Conservation (phyloP, 2,797 vertebrate species). For the Sebastes matsubarae region DNA sequence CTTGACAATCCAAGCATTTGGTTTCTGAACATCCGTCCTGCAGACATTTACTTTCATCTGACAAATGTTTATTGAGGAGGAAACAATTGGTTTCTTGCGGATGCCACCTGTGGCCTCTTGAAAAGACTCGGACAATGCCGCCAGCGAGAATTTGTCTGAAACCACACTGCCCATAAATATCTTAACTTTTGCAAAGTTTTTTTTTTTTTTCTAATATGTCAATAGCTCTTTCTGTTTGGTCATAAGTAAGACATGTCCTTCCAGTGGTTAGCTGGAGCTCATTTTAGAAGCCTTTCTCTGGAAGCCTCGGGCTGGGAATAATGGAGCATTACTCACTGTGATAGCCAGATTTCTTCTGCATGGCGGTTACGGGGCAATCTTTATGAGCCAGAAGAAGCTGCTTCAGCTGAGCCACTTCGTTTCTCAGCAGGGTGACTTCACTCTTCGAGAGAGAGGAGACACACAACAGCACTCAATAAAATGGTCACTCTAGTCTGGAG, state of each 20-base stretch:
- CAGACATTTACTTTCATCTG: slow-evolving; percentile 25
- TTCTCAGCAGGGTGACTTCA: slow-evolving; percentile 99
- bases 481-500: slow-evolving; percentile 19
- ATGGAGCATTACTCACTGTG: slow-evolving; percentile 98
- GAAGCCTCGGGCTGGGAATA: slow-evolving; percentile 87
- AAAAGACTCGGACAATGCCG: background rate
- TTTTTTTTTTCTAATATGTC: slow-evolving; percentile 35
- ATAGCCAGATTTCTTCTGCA: slow-evolving; percentile 99
- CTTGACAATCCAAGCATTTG: background rate
- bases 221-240: slow-evolving; percentile 49
- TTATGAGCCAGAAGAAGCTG: slow-evolving; percentile 99
- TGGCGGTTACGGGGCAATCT: slow-evolving; percentile 99
- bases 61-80: slow-evolving; percentile 46
- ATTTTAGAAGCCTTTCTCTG: slow-evolving; percentile 81
- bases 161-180: slow-evolving; percentile 37
- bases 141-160: slow-evolving; percentile 31
- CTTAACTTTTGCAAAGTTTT: slow-evolving; percentile 56
- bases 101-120: slow-evolving; percentile 65
- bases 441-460: slow-evolving; percentile 85
- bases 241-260: slow-evolving; percentile 60
- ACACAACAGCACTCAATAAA: slow-evolving; percentile 68
- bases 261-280: slow-evolving; percentile 69
- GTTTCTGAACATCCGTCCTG: background rate
- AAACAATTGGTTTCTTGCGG: slow-evolving; percentile 11
- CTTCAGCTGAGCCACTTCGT: slow-evolving; percentile 99